These are phyloP conservation scores for Megalonaias nervosa DNA, from an alignment of 1,140 invertebrate species.

Conservation along the genomic window DNA sequence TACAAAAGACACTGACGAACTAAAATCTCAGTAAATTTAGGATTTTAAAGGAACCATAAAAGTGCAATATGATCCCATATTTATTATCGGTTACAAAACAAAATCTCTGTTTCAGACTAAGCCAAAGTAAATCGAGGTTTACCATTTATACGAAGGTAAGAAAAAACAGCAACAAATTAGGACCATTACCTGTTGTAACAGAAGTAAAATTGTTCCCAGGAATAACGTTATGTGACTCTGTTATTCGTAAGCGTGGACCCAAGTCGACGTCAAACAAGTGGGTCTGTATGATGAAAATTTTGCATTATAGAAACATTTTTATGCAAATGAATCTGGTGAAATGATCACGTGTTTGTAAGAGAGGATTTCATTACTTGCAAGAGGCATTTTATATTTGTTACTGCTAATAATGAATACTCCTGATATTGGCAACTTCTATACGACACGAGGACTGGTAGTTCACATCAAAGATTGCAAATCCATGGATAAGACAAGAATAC, in stretches of 20 bases:
- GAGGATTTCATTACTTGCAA: too few species aligned
- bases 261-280: constrained; percentile 36
- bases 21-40: too few species aligned
- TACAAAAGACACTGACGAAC: too few species aligned
- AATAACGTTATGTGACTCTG: constrained; percentile 20
- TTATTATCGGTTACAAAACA: neutral
- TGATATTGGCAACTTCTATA: too few species aligned
- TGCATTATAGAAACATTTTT: too few species aligned
- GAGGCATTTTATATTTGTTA: too few species aligned
- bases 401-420: too few species aligned
- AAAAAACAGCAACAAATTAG: neutral
- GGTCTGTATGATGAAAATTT: neutral
- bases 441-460: too few species aligned
- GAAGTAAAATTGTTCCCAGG: constrained; percentile 5
- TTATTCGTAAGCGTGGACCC: constrained; percentile 26
- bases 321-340: too few species aligned
- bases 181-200: constrained; percentile 18
- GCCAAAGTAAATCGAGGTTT: neutral
- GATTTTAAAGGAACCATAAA: neutral
- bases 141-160: neutral
- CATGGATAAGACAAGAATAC: too few species aligned
- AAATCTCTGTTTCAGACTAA: neutral
- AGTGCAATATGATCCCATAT: neutral
- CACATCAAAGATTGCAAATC: too few species aligned
- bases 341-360: too few species aligned